These are phyloP conservation scores for Struthio camelus DNA, from an alignment of 2,113 vertebrate species.

Conservation along the genomic window DNA sequence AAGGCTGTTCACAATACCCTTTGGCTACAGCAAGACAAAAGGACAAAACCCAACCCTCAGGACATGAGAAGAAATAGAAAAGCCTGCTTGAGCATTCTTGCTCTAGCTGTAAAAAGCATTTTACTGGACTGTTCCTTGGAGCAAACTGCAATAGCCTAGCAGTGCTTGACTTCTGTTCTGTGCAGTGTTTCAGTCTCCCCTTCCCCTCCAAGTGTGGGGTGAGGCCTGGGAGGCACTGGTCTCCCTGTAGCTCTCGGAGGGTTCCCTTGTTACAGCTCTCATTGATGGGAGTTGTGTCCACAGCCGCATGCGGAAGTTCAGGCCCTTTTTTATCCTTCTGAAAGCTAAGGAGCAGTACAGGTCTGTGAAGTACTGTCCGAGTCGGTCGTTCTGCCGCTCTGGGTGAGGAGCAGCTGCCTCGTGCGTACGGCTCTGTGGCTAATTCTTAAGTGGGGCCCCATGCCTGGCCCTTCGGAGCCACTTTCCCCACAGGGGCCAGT, in stretches of 20 bases:
- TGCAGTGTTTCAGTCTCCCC: background rate
- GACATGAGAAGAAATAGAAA: background rate
- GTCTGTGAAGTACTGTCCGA: background rate
- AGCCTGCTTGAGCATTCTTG: slow-evolving; percentile 9
- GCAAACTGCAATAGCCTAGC: background rate
- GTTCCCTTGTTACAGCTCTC: fast-evolving
- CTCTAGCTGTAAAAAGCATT: background rate
- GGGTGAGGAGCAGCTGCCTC: background rate
- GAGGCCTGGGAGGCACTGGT: background rate
- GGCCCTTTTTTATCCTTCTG: background rate
- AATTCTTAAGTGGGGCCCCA: background rate
- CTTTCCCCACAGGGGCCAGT: background rate
- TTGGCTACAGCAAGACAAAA: background rate
- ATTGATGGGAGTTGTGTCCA: background rate
- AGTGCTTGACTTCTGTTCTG: background rate
- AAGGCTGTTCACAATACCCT: background rate
- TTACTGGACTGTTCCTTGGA: background rate
- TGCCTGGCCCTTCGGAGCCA: background rate
- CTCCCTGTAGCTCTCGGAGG: background rate
- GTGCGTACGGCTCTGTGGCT: background rate
- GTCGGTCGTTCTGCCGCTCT: background rate
- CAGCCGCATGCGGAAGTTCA: background rate
- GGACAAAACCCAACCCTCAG: slow-evolving; percentile 33
- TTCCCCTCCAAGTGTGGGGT: background rate
- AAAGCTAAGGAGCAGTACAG: background rate